Base-by-base conservation (phyloP, 1,140 invertebrate species). In the Radopholus similis region DNA sequence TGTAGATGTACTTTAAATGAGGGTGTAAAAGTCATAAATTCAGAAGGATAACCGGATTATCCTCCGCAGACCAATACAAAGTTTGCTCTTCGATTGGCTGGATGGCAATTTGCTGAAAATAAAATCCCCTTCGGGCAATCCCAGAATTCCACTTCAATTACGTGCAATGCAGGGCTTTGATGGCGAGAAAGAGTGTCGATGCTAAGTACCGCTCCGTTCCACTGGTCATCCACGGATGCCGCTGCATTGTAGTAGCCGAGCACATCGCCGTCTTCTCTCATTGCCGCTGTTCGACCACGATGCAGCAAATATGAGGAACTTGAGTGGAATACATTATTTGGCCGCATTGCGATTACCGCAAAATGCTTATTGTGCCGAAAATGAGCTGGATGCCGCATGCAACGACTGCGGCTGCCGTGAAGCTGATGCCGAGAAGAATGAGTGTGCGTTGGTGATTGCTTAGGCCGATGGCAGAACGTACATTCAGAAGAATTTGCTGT, bases 11-110 rank as follows among this genome's bases (percentile, higher is more conserved):
- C 59, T 62, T 21, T 23, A 51, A 37, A n/a, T n/a, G n/a, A n/a
- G n/a, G n/a, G n/a, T n/a, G n/a, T n/a, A n/a, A 21, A 9, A 44
- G 32, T 4, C n/a, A 42, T 0, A 57, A 62, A 35, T 13, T 51
- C 13, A 40, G 15, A 11, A 37, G 9, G 11, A 35, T 59, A 26
- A 62, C 59, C 5, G 79, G 79, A 72, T 81, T 81, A 53, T 81
- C 79, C 51, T 82, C 81, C 18, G 79, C 80, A 32, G 73, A 77
- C 79, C 79, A 81, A 53, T 81, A 81, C 2, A 81, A 64, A 6
- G 81, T 80, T 59, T 81, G 78, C 60, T 81, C 78, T 62, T 81
- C 78, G 60, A 83, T 78, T 18, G 78, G 73, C 38, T 75, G 73
- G 6, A 78, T 59, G 18, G 78, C 56, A 54, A 64, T 70, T 54